A percentile compares a stretch with the other conserved stretches of the same genome.
Conservation (phyloP, 2,888 invertebrate genomes). For the Pandemis cinnamomeana region DNA sequence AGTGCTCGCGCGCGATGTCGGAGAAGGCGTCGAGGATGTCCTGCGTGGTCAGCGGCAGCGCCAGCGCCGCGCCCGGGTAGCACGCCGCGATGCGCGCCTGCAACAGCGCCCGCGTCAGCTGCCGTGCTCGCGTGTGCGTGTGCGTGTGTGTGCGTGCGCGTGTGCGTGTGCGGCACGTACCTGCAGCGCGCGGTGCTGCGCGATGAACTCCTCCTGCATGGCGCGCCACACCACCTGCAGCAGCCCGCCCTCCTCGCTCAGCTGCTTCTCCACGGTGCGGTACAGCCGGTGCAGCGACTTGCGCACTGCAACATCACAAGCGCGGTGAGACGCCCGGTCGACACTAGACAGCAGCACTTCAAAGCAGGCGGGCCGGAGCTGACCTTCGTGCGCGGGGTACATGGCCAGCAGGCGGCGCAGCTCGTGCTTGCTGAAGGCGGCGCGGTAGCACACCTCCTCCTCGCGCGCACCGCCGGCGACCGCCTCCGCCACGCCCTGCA, state of each 20-base stretch:
- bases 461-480: constrained; percentile 97
- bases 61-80: constrained; percentile 97
- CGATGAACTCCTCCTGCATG: constrained; percentile 99
- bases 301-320: constrained; percentile 92
- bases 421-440: constrained; percentile 98
- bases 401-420: constrained; percentile 96
- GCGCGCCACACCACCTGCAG: constrained; percentile 99
- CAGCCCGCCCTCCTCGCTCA: constrained; percentile 96
- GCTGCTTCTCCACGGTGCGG: constrained; percentile 98
- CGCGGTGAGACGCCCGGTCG: too few relatives aligned
- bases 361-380: too few relatives aligned
- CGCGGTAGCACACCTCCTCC: constrained; percentile 98
- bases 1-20: constrained; percentile 98
- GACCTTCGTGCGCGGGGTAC: constrained; percentile 87
- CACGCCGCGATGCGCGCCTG: constrained; percentile 97
- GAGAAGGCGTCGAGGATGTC: constrained; percentile 99
- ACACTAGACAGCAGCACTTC: too few relatives aligned
- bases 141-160: not conserved
- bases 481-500: constrained; percentile 89
- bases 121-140: not conserved
- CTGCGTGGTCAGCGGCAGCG: constrained; percentile 96
- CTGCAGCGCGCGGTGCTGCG: constrained; percentile 94
- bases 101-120: constrained; percentile 54
- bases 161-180: constrained; percentile 58
- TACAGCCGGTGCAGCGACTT: constrained; percentile 96